A percentile compares a stretch with the other conserved stretches of the same genome.
Conservation (phyloP, 2,797 vertebrate genomes). For the Lagocephalus sceleratus region DNA sequence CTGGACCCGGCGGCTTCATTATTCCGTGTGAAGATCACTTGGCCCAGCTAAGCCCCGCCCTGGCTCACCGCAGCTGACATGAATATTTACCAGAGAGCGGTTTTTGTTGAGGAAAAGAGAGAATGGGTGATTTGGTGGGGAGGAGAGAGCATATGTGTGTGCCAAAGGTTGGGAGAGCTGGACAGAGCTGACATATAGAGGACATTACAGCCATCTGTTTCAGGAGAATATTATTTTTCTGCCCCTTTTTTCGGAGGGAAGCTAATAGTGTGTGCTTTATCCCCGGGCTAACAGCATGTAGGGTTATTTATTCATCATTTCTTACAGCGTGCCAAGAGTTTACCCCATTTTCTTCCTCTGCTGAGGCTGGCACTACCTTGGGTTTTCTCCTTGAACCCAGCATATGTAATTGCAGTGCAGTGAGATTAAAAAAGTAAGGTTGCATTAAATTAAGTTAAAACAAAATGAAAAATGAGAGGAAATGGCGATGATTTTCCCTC, state of each 20-base stretch:
- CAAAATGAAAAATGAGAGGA: slow-evolving; percentile 11
- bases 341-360: slow-evolving; percentile 38
- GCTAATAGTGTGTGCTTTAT: slow-evolving; percentile 60
- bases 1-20: slow-evolving; percentile 72
- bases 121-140: slow-evolving; percentile 16
- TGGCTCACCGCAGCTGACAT: slow-evolving; percentile 52
- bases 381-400: slow-evolving; percentile 51
- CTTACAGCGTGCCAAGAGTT: slow-evolving; percentile 52
- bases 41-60: slow-evolving; percentile 66
- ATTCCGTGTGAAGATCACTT: slow-evolving; percentile 70
- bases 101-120: slow-evolving; percentile 31
- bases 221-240: slow-evolving; percentile 6
- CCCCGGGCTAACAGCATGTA: slow-evolving; percentile 69
- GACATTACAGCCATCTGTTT: slow-evolving; percentile 61
- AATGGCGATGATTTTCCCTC: slow-evolving; percentile 7
- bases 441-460: slow-evolving; percentile 13
- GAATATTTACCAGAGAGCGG: slow-evolving; percentile 64
- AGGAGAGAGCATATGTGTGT: slow-evolving; percentile 3
- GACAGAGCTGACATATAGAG: slow-evolving; percentile 51
- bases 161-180: slow-evolving; percentile 42
- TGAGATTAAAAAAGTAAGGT: slow-evolving; percentile 27
- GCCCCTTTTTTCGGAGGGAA: slow-evolving; percentile 13
- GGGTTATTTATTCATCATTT: slow-evolving; percentile 73
- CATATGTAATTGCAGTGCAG: slow-evolving; percentile 44
- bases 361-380: slow-evolving; percentile 33